phyloP scores from a whole-genome alignment of 2,797 vertebrate genomes.

The Mustela erminea region DNA sequence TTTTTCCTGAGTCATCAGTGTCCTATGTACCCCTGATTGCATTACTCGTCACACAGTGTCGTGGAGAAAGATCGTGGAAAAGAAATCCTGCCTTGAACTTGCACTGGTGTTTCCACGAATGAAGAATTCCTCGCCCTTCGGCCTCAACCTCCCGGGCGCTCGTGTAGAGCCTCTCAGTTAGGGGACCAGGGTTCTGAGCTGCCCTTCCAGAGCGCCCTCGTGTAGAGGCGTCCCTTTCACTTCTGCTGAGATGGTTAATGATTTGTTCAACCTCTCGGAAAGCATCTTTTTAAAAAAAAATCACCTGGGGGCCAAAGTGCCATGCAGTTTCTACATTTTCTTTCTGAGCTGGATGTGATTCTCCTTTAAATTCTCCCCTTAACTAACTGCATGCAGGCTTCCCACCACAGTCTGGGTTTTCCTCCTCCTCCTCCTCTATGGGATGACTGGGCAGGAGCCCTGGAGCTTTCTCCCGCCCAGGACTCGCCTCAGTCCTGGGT shows the following conservation, averaged over 20 bases:
- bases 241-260: background rate
- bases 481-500: fast-evolving
- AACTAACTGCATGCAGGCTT: fast-evolving
- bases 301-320: too few relatives aligned
- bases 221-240: background rate
- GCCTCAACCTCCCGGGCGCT: fast-evolving
- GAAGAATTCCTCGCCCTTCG: fast-evolving
- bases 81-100: background rate
- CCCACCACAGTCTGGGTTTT: background rate
- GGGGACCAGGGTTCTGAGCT: fast-evolving
- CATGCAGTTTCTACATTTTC: fast-evolving
- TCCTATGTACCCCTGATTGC: background rate
- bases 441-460: background rate
- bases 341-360: background rate
- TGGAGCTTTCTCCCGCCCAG: background rate
- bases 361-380: background rate
- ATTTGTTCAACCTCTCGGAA: background rate
- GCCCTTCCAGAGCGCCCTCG: background rate
- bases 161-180: background rate
- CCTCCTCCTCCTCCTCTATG: background rate
- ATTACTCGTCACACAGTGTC: background rate
- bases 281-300: background rate
- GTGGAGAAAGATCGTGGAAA: background rate
- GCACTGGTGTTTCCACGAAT: background rate
- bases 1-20: background rate